These are phyloP conservation scores for Eristalinus aeneus DNA, from an alignment of 2,888 invertebrate genomes.

Conservation along the genomic window DNA sequence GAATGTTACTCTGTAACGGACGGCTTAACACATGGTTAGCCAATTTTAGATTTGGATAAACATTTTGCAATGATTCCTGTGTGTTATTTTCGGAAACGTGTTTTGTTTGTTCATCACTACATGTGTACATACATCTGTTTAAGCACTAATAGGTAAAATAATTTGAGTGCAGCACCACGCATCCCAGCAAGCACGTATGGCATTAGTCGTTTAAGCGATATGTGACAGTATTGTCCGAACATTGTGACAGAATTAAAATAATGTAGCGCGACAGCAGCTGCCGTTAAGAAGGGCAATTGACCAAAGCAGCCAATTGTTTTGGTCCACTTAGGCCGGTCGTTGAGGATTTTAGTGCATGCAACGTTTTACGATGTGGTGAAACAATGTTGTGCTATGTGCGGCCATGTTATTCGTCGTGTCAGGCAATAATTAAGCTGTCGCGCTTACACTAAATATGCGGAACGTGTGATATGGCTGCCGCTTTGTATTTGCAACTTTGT, in stretches of 20 bases:
- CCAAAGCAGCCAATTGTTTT: slow-evolving; percentile 36
- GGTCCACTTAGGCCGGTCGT: slow-evolving; percentile 30
- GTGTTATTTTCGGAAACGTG: neutral
- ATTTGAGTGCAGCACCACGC: neutral
- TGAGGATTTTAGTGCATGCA: neutral
- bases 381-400: slow-evolving; percentile 14
- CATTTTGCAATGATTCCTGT: neutral
- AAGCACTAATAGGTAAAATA: slow-evolving; percentile 8
- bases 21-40: neutral
- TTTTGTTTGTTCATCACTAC: too few species aligned
- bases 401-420: slow-evolving; percentile 22
- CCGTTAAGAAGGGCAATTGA: slow-evolving; percentile 39
- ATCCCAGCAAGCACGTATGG: neutral
- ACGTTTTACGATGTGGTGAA: neutral
- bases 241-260: slow-evolving; percentile 51
- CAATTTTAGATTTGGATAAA: neutral
- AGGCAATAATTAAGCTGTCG: slow-evolving; percentile 32
- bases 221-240: slow-evolving; percentile 27
- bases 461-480: slow-evolving; percentile 6
- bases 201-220: neutral
- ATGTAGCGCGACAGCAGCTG: slow-evolving; percentile 48
- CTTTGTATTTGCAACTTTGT: slow-evolving; percentile 14
- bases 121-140: neutral
- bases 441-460: slow-evolving; percentile 27
- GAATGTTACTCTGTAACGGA: neutral